Evolutionary conservation across 2,113 vertebrate species (phyloP), one percentile per base, ranked within the genome.

Genomic region (Todiramphus chloris): DNA sequence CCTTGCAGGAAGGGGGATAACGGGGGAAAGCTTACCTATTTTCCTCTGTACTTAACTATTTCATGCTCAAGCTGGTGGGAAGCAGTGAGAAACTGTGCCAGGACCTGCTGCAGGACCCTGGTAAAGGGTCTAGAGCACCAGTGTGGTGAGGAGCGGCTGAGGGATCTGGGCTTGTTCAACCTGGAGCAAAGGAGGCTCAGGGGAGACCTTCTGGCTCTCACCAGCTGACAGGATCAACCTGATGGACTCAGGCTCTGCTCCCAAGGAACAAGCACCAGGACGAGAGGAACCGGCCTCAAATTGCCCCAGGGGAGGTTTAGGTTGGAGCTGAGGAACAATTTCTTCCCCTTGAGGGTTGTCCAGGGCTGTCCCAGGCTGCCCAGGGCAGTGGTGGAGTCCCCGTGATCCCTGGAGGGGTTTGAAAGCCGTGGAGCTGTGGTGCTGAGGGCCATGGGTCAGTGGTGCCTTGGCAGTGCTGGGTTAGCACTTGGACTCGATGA

Each of bases 11-110:
- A 69, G 67, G 53, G 72, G 50, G 48, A 12, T 13, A 46, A 74
- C 16, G 20, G n/a, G 70, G 77, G 84, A 68, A 81, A 90, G 94
- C 30, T 17, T 83, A 51, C 88, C 85, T 94, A 12, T 70, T 55
- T 44, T 33, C 23, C 28, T 73, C 35, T 0, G 0, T 19, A 8
- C 27, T 96, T 96, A 93, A 94, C 93, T 66, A 8, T 64, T 89
- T 41, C 9, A 0, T 39, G 63, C 31, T 55, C 6, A 24, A 13
- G 25, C 33, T 1, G 2, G 20, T 2, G 19, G 73, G 85, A 14
- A 66, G 53, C 1, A 1, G 48, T 23, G 43, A 33, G 23, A 11
- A 27, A 58, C 75, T 24, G n/a, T 19, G 35, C 11, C 18, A 3
- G 20, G 48, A 60, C n/a, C 9, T 31, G 58, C 39, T 25, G 44